These are phyloP conservation scores for Dendroctonus valens DNA, from an alignment of 1,140 invertebrate species.

Conservation along the genomic window DNA sequence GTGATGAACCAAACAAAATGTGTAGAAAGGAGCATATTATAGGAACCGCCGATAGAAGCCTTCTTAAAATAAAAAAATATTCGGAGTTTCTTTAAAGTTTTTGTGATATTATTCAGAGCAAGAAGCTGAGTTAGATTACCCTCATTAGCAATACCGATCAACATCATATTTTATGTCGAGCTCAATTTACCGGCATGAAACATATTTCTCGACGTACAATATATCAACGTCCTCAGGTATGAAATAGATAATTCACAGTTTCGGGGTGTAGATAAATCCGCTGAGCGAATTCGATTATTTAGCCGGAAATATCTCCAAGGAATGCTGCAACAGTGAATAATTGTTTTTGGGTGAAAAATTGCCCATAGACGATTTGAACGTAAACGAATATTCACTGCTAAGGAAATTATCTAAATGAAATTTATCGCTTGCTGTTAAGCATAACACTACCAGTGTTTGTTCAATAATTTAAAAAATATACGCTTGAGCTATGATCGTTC, in stretches of 20 bases:
- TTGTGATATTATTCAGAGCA: no score
- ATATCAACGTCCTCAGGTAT: constrained; percentile 2
- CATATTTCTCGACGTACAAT: background rate
- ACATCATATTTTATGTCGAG: background rate
- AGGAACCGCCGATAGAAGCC: no score
- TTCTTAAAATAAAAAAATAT: no score
- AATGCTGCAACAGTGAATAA: background rate
- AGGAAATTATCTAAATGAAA: background rate
- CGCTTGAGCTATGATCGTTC: no score
- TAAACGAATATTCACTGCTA: constrained; percentile 4
- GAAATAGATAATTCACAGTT: constrained; percentile 1
- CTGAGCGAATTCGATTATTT: constrained; percentile 2
- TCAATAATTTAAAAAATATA: no score
- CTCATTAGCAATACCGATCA: no score
- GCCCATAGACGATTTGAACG: background rate
- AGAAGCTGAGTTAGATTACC: no score
- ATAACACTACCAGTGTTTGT: no score
- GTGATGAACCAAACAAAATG: no score
- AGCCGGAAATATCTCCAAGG: constrained; percentile 3
- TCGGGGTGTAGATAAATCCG: constrained; percentile 4
- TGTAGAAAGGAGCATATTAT: no score
- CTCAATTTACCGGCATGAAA: background rate
- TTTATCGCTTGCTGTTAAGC: no score
- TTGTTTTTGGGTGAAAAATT: constrained; percentile 1
- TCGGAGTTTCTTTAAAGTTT: no score